Conservation (phyloP, 2,797 vertebrate genomes). For the Paramormyrops hopkinsi region DNA sequence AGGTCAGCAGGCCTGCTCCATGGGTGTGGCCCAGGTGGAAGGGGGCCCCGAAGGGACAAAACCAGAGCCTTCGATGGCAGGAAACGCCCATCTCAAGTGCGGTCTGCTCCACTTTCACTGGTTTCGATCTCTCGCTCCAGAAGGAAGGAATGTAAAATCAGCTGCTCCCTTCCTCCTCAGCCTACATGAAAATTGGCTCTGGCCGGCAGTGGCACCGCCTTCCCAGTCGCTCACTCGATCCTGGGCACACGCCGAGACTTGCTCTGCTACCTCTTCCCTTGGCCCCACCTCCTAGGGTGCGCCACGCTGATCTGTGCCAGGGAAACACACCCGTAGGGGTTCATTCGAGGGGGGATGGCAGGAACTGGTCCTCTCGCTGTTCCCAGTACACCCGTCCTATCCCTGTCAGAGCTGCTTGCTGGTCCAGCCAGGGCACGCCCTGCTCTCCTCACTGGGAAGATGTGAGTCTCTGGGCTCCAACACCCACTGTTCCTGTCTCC, state of each 20-base stretch:
- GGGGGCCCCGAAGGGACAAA: neutral
- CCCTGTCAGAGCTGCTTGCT: neutral
- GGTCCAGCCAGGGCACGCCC: neutral
- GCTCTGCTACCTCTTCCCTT: conserved; percentile 16
- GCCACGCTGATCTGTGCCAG: neutral
- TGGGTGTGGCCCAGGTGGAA: neutral
- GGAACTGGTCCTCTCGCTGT: neutral
- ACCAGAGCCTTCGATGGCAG: neutral
- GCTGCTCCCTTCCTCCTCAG: neutral
- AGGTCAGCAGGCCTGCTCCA: neutral
- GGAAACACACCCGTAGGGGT: neutral
- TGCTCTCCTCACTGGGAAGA: neutral
- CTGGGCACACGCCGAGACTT: conserved; percentile 32
- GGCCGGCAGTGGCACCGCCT: neutral
- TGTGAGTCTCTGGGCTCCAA: neutral
- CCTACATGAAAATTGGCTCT: neutral
- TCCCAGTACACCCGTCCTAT: neutral
- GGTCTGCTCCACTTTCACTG: neutral
- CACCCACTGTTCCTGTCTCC: neutral
- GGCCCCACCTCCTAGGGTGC: neutral
- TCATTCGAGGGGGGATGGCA: neutral
- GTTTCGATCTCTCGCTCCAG: neutral
- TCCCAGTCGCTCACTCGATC: conserved; percentile 7
- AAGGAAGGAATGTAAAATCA: neutral
- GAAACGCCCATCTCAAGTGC: conserved; percentile 1